These are phyloP conservation scores for Laticauda laticaudata DNA, from an alignment of 2,113 vertebrate genomes.

Conservation along the genomic window DNA sequence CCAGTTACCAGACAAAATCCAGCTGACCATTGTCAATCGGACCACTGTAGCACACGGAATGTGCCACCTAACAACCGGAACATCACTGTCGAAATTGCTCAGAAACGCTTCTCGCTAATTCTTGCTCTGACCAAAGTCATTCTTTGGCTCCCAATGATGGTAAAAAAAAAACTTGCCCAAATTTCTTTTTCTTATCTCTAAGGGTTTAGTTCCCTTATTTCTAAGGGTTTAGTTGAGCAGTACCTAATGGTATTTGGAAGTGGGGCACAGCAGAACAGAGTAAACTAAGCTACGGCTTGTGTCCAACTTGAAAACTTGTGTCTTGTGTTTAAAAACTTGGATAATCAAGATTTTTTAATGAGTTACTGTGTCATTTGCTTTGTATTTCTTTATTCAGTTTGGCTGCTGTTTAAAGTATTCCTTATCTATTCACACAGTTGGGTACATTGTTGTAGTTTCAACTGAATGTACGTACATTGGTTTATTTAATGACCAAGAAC, in stretches of 20 bases:
- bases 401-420: neutral
- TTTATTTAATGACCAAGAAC: neutral
- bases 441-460: neutral
- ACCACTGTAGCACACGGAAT: conserved; percentile 25
- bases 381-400: neutral
- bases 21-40: conserved; percentile 36
- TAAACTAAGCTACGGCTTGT: neutral
- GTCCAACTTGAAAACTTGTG: neutral
- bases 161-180: conserved; percentile 66
- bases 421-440: neutral
- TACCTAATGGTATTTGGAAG: neutral
- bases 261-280: neutral
- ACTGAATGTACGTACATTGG: conserved; percentile 4
- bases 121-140: conserved; percentile 83
- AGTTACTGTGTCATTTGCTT: neutral
- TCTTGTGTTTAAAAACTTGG: neutral
- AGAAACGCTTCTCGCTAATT: conserved; percentile 92
- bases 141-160: conserved; percentile 98
- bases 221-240: neutral
- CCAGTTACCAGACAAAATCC: neutral
- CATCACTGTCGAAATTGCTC: conserved; percentile 77
- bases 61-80: conserved; percentile 48
- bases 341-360: neutral
- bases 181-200: conserved; percentile 34
- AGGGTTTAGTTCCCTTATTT: conserved; percentile 24